phyloP scores from a whole-genome alignment of 2,113 vertebrate species.

The Chaenocephalus aceratus region DNA sequence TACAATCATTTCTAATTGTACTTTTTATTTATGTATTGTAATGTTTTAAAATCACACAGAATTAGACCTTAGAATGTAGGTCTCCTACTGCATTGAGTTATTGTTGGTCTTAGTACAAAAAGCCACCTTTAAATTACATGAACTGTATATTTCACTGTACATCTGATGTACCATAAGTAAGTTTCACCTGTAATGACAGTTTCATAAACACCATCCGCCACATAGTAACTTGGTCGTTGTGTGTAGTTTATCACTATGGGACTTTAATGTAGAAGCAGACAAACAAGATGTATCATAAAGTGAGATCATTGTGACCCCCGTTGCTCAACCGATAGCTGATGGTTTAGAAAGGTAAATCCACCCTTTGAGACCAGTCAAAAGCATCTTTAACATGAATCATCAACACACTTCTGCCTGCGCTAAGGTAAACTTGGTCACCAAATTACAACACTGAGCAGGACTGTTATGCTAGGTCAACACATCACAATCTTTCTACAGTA shows the following conservation, averaged over 20 bases:
- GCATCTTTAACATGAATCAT: not conserved
- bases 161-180: slow-evolving; percentile 45
- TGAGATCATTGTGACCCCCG: not conserved
- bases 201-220: too few species aligned
- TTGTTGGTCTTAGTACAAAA: not conserved
- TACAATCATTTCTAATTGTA: not conserved
- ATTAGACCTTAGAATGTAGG: not conserved
- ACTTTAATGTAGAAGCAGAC: slow-evolving; percentile 3
- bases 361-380: slow-evolving; percentile 8
- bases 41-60: not conserved
- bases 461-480: not conserved
- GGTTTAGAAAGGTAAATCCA: slow-evolving; percentile 41
- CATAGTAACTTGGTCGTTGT: not conserved
- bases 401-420: not conserved
- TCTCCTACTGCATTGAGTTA: not conserved
- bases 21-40: slow-evolving; percentile 3
- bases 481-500: not conserved
- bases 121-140: slow-evolving; percentile 50
- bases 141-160: slow-evolving; percentile 63
- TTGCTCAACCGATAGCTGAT: not conserved
- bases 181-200: slow-evolving; percentile 28
- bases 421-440: not conserved
- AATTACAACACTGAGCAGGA: not conserved
- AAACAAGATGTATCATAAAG: slow-evolving; percentile 2
- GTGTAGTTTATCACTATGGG: slow-evolving; percentile 15